These are phyloP conservation scores for Proteles cristata DNA, from an alignment of 2,113 vertebrate genomes.

Conservation along the genomic window DNA sequence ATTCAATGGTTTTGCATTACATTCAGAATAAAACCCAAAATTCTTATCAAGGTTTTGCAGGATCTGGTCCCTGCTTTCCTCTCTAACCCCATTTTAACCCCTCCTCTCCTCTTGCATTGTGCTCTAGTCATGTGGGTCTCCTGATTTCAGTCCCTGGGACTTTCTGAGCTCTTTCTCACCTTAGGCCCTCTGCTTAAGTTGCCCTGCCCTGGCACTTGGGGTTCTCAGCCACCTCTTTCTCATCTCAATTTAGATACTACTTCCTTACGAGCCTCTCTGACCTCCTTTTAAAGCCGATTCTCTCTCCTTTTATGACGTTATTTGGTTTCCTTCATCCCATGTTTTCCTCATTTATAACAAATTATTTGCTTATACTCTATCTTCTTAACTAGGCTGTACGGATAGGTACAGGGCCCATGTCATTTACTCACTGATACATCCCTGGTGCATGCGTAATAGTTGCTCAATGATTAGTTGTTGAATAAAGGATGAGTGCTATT, in stretches of 20 bases:
- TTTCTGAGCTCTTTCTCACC: not conserved
- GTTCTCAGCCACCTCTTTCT: not conserved
- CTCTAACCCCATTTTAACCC: not conserved
- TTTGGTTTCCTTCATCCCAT: not conserved
- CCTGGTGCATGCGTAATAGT: not conserved
- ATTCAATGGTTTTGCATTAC: not conserved
- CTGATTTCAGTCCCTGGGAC: not conserved
- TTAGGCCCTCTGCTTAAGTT: not conserved
- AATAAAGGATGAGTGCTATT: not conserved
- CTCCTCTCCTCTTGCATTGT: not conserved
- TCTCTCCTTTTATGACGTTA: not conserved
- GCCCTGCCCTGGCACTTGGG: not conserved
- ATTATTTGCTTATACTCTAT: not conserved
- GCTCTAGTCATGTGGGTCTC: not conserved
- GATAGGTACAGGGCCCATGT: not conserved
- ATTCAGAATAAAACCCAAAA: constrained; percentile 28
- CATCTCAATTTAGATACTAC: not conserved
- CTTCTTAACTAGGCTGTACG: not conserved
- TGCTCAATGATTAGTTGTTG: not conserved
- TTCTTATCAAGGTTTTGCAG: not conserved
- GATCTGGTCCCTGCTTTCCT: not conserved
- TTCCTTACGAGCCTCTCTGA: not conserved
- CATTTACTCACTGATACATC: not conserved
- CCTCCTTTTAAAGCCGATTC: not conserved
- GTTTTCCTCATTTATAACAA: not conserved